These are phyloP conservation scores for Taurulus bubalis DNA, from an alignment of 2,113 vertebrate genomes.

Conservation along the genomic window DNA sequence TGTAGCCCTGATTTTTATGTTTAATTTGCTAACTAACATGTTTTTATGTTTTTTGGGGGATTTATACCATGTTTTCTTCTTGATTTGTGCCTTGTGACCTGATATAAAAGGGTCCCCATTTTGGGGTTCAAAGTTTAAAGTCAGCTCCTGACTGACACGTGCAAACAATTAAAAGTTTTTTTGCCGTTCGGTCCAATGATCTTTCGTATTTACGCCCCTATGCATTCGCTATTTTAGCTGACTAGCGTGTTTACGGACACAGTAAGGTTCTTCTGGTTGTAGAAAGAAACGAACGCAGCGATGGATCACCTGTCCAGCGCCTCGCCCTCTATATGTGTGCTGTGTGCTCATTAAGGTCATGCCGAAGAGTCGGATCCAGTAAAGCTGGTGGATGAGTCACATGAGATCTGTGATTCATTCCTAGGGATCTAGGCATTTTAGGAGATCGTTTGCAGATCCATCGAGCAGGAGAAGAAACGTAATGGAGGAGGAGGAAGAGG, in stretches of 20 bases:
- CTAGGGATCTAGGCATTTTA: conserved; percentile 18
- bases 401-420: conserved; percentile 37
- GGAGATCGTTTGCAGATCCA: conserved; percentile 44
- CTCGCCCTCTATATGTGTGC: conserved; percentile 7
- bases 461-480: conserved; percentile 45
- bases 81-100: too few species aligned
- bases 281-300: conserved; percentile 18
- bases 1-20: too few species aligned
- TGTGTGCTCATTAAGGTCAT: conserved; percentile 44
- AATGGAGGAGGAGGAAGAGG: conserved; percentile 10
- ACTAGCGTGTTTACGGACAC: not conserved
- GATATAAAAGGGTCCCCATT: too few species aligned
- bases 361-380: conserved; percentile 31
- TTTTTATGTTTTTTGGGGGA: too few species aligned
- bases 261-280: not conserved
- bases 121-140: too few species aligned
- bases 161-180: not conserved
- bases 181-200: not conserved
- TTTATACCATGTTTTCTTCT: too few species aligned
- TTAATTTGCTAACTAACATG: too few species aligned
- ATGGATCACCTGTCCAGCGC: conserved; percentile 12
- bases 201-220: not conserved
- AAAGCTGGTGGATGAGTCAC: conserved; percentile 50
- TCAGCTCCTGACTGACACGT: not conserved
- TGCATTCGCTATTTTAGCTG: not conserved